Base-by-base conservation (phyloP, 2,797 vertebrate genomes). In the Anas acuta region DNA sequence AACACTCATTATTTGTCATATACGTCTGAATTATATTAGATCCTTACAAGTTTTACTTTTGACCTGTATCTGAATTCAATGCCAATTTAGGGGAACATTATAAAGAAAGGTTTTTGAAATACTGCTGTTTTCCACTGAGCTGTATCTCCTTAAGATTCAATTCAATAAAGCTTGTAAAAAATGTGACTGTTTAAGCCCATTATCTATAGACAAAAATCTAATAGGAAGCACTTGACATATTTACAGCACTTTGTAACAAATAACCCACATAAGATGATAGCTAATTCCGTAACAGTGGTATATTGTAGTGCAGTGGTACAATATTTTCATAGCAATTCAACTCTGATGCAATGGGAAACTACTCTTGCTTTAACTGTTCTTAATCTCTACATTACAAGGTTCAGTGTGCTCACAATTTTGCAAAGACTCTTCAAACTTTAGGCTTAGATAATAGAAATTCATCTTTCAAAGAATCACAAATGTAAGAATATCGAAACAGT, bases 141-240 rank as follows among this genome's bases (percentile, higher is more conserved):
- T 67, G 64, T 57, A n/a, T 33, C 80, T 89, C 74, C 76, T 0
- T 58, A 87, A 54, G 75, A 65, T 64, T 71, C 78, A 73, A 82
- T 26, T 73, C 81, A 89, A 64, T 37, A 16, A 43, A 93, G 92
- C 67, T 30, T 82, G 78, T 80, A 84, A 93, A 89, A 93, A 89
- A 91, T 13, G 37, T 61, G 81, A 84, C 57, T 82, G 53, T 85
- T 95, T 83, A 90, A 94, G 61, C 69, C 35, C 67, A 57, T 89
- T 89, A 92, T 54, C 53, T 87, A 15, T 3, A 33, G 75, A 67
- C 22, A 93, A 74, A 94, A 93, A 92, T 39, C 66, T 76, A 81
- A 84, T n/a, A 89, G 61, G 30, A 74, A 82, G 67, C 62, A 61
- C 47, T 56, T 67, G 84, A 82, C 0, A 1, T 67, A 80, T 85